Base-by-base conservation (phyloP, 2,113 vertebrate genomes). In the Actinemys pallida region DNA sequence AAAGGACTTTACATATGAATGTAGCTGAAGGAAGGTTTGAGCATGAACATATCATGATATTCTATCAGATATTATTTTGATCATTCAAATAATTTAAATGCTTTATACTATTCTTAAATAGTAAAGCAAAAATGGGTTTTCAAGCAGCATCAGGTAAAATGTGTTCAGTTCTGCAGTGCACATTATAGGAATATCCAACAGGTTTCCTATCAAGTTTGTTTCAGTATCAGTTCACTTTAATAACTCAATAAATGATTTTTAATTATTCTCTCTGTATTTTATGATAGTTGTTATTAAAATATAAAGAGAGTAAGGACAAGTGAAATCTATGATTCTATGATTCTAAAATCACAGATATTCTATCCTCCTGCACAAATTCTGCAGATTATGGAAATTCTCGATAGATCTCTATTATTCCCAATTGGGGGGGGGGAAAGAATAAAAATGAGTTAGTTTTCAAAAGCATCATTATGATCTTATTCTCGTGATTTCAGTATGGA, bases 361-460 rank as follows among this genome's bases (percentile, higher is more conserved):
- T 88, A 93, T 88, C 78, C 82, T 88, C 87, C 92, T 92, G 87
- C 3, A 81, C 82, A 97, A 94, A 95, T 59, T 93, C 65, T 47
- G 93, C 1, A 87, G 57, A 92, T 91, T 89, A 57, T 90, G 50
- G 47, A 95, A 97, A 96, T 85, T 96, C 96, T 88, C 93, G 84
- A 83, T 6, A 89, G 94, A 94, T 84, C 93, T 76, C 72, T 85
- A 95, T 90, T 96, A 92, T 94, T 93, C 47, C 54, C 92, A 79
- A 83, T 79, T 80, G 94, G 93, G 5, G 45, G 45, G 45, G 5
- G 45, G 5, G 5, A 2, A 6, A 45, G 45, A 45, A 95, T 76
- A 76, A 95, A 97, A 96, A 95, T 79, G 5, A 42, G 84, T 95
- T 96, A 92, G 83, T 91, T 96, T 95, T 95, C 93, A 79, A 56